Evolutionary conservation across 2,888 invertebrate genomes (phyloP).

Genomic region (Agriotes lineatus): DNA sequence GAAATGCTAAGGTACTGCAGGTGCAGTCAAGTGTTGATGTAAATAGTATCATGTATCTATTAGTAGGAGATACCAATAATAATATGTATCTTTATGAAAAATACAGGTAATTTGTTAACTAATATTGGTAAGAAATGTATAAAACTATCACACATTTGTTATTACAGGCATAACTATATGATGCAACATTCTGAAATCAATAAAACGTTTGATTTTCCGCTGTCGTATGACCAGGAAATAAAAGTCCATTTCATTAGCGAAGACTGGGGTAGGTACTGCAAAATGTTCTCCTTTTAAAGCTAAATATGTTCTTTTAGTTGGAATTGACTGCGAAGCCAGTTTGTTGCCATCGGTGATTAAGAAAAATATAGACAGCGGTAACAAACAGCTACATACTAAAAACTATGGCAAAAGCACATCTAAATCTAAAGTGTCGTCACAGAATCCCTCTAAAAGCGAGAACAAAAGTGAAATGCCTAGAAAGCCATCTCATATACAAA

Average conservation of each 20-base stretch:
- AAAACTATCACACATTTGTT: constrained; percentile 27
- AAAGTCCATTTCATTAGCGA: constrained; percentile 72
- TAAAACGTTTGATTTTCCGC: constrained; percentile 65
- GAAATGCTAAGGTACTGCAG: constrained; percentile 66
- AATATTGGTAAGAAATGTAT: constrained; percentile 8
- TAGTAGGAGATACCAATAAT: constrained; percentile 77
- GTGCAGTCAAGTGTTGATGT: constrained; percentile 68
- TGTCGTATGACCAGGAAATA: constrained; percentile 66
- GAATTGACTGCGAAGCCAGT: constrained; percentile 65
- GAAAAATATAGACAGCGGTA: background rate
- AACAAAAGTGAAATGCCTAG: constrained; percentile 2
- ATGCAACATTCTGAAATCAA: constrained; percentile 66
- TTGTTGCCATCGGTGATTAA: constrained; percentile 9
- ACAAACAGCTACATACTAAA: no score
- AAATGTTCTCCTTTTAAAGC: background rate
- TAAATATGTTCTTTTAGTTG: constrained; percentile 65
- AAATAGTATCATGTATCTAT: constrained; percentile 70
- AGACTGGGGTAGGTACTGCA: constrained; percentile 67
- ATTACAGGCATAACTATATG: constrained; percentile 60
- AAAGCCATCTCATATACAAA: constrained; percentile 38
- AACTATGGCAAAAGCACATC: no score
- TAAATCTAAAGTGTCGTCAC: no score
- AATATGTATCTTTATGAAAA: constrained; percentile 70
- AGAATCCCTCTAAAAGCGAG: background rate
- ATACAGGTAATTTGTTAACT: constrained; percentile 65